Evolutionary conservation across 2,113 vertebrate species (phyloP).

Genomic region (Urocynchramus pylzowi): DNA sequence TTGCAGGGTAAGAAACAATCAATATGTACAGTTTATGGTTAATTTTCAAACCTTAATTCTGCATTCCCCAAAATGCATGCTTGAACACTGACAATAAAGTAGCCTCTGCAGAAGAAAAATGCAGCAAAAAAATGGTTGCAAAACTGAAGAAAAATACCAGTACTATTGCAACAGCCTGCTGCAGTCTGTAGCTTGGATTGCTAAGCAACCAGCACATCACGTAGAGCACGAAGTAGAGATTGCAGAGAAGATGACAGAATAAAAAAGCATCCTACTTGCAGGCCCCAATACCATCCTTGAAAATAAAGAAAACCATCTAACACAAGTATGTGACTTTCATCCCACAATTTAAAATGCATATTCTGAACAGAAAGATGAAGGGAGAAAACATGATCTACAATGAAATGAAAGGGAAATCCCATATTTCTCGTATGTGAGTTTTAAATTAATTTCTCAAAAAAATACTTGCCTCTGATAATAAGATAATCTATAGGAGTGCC

Average conservation of each 20-base stretch:
- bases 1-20: not conserved
- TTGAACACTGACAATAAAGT: not conserved
- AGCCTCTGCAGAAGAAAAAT: not conserved
- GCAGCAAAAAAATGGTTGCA: not conserved
- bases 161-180: not conserved
- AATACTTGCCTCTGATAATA: not conserved
- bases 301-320: not conserved
- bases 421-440: not conserved
- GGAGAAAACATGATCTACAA: not conserved
- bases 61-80: not conserved
- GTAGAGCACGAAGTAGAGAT: not conserved
- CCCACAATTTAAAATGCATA: not conserved
- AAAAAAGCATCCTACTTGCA: not conserved
- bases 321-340: not conserved
- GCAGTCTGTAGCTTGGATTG: conserved; percentile 8
- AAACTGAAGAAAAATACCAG: not conserved
- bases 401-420: not conserved
- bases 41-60: not conserved
- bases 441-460: not conserved
- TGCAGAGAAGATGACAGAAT: not conserved
- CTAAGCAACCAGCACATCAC: conserved; percentile 33
- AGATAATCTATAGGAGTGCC: not conserved
- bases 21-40: not conserved
- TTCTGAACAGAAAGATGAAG: not conserved
- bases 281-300: not conserved